These are phyloP conservation scores for Cynaeus angustus DNA, from an alignment of 2,888 invertebrate species.

Conservation along the genomic window DNA sequence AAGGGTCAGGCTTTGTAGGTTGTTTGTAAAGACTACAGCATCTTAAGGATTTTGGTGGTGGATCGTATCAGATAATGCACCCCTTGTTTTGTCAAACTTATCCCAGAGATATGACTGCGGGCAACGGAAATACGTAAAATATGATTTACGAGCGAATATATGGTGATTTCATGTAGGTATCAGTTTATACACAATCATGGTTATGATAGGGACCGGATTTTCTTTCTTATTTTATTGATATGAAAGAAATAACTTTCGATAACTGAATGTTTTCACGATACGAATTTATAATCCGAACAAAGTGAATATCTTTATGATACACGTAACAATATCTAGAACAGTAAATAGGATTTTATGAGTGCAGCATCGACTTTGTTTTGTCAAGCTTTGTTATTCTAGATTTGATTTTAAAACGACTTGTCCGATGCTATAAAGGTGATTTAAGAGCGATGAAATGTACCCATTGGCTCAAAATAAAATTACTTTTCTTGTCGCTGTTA, in stretches of 20 bases:
- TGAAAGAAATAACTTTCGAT: conserved; percentile 54
- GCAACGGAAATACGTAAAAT: conserved; percentile 67
- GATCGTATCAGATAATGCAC: conserved; percentile 59
- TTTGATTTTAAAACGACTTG: conserved; percentile 60
- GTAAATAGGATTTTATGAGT: conserved; percentile 60
- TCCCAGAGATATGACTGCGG: conserved; percentile 57
- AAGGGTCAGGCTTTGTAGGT: conserved; percentile 8
- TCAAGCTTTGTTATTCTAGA: conserved; percentile 60
- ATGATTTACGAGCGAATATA: conserved; percentile 64
- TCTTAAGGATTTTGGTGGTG: conserved; percentile 48
- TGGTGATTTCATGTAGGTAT: conserved; percentile 64
- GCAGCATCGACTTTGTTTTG: conserved; percentile 55
- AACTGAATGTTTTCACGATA: conserved; percentile 54
- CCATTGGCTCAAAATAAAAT: conserved; percentile 63
- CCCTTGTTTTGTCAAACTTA: conserved; percentile 64
- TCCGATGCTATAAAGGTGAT: conserved; percentile 60
- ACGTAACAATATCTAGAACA: conserved; percentile 59
- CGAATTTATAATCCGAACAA: conserved; percentile 55
- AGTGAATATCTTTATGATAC: conserved; percentile 59
- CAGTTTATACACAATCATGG: conserved; percentile 61
- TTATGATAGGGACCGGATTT: conserved; percentile 52
- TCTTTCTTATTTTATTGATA: conserved; percentile 55
- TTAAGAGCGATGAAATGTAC: conserved; percentile 60
- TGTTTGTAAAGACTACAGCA: conserved; percentile 40
- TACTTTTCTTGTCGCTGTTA: conserved; percentile 60